phyloP scores from a whole-genome alignment of 1,140 invertebrate species.

The Monomorium pharaonis region DNA sequence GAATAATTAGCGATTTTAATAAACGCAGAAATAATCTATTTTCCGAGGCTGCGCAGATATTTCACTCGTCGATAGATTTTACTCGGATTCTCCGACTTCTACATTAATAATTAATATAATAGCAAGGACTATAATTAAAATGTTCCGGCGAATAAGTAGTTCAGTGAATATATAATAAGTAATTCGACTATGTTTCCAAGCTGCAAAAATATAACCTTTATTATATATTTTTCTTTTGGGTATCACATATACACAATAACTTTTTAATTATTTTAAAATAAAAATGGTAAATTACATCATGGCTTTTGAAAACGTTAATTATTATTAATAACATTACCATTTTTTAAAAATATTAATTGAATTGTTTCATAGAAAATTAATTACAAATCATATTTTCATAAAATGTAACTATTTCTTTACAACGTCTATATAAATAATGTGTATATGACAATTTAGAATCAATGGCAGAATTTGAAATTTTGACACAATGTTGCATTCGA shows the following conservation, averaged over 20 bases:
- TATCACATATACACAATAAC: neutral
- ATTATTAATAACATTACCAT: neutral
- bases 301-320: neutral
- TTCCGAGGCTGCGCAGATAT: neutral
- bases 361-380: neutral
- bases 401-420: neutral
- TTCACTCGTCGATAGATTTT: neutral
- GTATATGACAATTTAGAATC: too few relatives aligned
- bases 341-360: neutral
- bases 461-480: too few relatives aligned
- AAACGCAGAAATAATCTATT: neutral
- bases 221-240: neutral
- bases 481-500: too few relatives aligned
- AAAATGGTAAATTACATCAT: neutral
- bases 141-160: neutral
- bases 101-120: neutral
- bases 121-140: neutral
- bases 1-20: constrained; percentile 14
- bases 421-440: too few relatives aligned
- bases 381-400: neutral
- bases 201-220: neutral
- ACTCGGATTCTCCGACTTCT: neutral
- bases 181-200: neutral
- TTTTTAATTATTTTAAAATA: neutral
- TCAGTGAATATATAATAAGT: neutral